These are phyloP conservation scores for Aulostomus chinensis DNA, from an alignment of 2,797 vertebrate genomes.

Conservation along the genomic window DNA sequence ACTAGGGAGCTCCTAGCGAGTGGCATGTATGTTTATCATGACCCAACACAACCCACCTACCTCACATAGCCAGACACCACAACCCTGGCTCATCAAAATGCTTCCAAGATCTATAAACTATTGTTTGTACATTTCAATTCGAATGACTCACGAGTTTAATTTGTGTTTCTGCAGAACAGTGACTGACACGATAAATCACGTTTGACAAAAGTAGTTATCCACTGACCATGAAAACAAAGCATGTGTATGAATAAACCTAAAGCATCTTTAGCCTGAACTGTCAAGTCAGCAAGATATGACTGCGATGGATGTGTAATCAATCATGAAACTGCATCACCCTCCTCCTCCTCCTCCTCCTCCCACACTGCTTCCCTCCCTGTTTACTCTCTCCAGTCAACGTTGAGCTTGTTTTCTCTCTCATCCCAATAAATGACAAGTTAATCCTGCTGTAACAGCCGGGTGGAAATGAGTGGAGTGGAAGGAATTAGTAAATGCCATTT, in stretches of 20 bases:
- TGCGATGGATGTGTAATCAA: slow-evolving; percentile 6
- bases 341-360: not conserved
- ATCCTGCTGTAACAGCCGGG: slow-evolving; percentile 46
- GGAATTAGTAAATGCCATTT: slow-evolving; percentile 69
- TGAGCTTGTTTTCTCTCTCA: slow-evolving; percentile 41
- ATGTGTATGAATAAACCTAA: not conserved
- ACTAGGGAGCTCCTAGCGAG: not conserved
- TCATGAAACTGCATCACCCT: slow-evolving; percentile 11
- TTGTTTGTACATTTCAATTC: not conserved
- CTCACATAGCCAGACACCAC: no score
- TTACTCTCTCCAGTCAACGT: slow-evolving; percentile 44
- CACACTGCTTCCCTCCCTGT: slow-evolving; percentile 6
- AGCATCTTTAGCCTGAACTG: slow-evolving; percentile 8
- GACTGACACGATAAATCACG: not conserved
- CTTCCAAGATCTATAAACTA: not conserved
- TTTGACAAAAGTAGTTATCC: not conserved
- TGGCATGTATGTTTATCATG: slow-evolving; percentile 6
- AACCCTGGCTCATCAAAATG: slow-evolving; percentile 1
- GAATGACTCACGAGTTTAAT: no score
- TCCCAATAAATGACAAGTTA: slow-evolving; percentile 51
- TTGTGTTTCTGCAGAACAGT: not conserved
- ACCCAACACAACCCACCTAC: slow-evolving; percentile 8
- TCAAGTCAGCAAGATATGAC: slow-evolving; percentile 3
- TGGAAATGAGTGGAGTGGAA: slow-evolving; percentile 59
- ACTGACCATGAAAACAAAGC: not conserved